Evolutionary conservation across 2,797 vertebrate species (phyloP).

Genomic region (Hylomyscus alleni): DNA sequence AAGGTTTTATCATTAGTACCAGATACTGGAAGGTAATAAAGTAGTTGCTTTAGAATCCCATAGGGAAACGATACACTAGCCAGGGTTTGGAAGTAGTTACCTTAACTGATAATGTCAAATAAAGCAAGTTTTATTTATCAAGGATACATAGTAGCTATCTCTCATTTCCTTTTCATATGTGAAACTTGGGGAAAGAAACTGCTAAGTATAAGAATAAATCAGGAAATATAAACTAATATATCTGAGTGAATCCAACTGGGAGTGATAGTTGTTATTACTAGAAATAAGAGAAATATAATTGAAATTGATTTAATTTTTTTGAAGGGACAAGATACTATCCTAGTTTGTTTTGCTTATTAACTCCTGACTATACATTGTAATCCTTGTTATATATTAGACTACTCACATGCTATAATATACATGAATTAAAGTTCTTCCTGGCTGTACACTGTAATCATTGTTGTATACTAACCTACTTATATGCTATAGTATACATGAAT

Average conservation of each 20-base stretch:
- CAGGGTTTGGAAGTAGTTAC: neutral
- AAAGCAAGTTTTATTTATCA: neutral
- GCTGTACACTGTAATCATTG: neutral
- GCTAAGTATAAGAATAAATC: constrained; percentile 20
- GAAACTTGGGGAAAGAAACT: neutral
- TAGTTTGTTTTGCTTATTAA: constrained; percentile 53
- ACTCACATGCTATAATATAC: neutral
- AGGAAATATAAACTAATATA: neutral
- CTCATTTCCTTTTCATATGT: constrained; percentile 3
- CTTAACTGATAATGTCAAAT: neutral
- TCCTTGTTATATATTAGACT: neutral
- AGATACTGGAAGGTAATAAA: neutral
- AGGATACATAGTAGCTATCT: neutral
- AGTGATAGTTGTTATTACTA: neutral
- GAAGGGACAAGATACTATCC: neutral
- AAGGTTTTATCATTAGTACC: neutral
- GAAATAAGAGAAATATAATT: constrained; percentile 8
- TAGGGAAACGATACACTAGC: neutral
- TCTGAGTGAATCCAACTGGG: neutral
- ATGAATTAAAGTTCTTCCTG: neutral
- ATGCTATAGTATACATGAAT: neutral
- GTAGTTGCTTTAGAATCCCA: neutral
- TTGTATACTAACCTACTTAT: neutral
- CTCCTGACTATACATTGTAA: neutral
- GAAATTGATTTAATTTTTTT: constrained; percentile 17